These are phyloP conservation scores for Hoplostethus atlanticus DNA, from an alignment of 2,797 vertebrate genomes.

Conservation along the genomic window DNA sequence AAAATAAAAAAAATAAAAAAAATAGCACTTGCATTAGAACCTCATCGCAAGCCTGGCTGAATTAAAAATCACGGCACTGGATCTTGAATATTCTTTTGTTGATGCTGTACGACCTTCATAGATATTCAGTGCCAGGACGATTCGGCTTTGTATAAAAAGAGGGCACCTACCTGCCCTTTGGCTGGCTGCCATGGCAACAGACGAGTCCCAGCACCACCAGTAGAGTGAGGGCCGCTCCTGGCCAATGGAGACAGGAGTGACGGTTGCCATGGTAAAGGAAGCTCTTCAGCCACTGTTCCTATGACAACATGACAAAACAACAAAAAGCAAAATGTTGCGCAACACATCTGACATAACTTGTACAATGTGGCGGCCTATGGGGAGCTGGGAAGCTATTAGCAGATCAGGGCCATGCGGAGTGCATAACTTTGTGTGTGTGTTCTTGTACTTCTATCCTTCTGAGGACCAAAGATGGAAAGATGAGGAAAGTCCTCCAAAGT, in stretches of 20 bases:
- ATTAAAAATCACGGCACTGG: background rate
- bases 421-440: background rate
- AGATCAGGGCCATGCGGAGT: background rate
- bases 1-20: no score
- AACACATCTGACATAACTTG: background rate
- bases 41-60: no score
- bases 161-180: conserved; percentile 89
- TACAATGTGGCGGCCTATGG: background rate
- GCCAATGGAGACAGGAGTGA: conserved; percentile 97
- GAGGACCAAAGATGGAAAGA: no score
- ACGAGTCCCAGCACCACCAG: conserved; percentile 91
- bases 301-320: conserved; percentile 17
- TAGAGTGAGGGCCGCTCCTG: conserved; percentile 92
- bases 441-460: background rate
- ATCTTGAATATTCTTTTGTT: no score
- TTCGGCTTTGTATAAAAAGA: background rate
- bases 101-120: background rate
- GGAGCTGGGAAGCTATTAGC: background rate
- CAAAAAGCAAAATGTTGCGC: conserved; percentile 10
- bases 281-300: conserved; percentile 91
- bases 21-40: no score
- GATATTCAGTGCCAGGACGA: background rate
- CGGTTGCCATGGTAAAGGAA: conserved; percentile 96
- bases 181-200: conserved; percentile 93
- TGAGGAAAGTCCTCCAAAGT: no score